Evolutionary conservation across 2,797 vertebrate genomes (phyloP).

Genomic region (Anisognathus igniventris): DNA sequence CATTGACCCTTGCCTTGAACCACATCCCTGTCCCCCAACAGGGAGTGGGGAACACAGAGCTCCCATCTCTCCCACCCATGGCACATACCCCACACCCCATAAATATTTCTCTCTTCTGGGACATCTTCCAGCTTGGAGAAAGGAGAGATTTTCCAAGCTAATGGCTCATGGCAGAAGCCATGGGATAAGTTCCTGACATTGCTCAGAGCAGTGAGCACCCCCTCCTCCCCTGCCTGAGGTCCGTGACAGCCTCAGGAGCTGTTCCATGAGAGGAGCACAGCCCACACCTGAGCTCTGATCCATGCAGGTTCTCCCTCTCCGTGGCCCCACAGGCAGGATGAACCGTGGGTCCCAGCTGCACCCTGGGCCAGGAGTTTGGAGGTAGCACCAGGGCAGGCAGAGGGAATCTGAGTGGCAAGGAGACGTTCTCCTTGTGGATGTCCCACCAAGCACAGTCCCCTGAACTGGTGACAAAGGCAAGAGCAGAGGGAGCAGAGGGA

Average conservation of each 20-base stretch:
- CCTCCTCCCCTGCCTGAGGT: neutral
- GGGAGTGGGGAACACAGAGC: neutral
- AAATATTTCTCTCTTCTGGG: neutral
- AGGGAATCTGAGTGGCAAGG: neutral
- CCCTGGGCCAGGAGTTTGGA: neutral
- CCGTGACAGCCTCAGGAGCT: neutral
- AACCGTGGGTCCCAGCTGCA: fast-evolving
- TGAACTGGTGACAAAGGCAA: neutral
- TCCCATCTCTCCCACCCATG: neutral
- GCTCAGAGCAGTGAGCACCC: neutral
- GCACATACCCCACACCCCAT: neutral
- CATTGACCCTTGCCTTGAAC: fast-evolving
- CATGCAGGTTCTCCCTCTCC: fast-evolving
- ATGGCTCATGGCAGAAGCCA: neutral
- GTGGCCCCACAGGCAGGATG: neutral
- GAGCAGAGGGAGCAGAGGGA: neutral
- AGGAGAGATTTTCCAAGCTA: neutral
- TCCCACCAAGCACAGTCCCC: neutral
- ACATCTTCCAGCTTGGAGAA: neutral
- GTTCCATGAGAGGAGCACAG: neutral
- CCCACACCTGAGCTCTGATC: neutral
- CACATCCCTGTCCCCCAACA: fast-evolving
- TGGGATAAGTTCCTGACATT: neutral
- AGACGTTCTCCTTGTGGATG: neutral
- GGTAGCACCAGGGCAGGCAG: neutral